Evolutionary conservation across 2,113 vertebrate species (phyloP).

Genomic region (Anolis sagrei): DNA sequence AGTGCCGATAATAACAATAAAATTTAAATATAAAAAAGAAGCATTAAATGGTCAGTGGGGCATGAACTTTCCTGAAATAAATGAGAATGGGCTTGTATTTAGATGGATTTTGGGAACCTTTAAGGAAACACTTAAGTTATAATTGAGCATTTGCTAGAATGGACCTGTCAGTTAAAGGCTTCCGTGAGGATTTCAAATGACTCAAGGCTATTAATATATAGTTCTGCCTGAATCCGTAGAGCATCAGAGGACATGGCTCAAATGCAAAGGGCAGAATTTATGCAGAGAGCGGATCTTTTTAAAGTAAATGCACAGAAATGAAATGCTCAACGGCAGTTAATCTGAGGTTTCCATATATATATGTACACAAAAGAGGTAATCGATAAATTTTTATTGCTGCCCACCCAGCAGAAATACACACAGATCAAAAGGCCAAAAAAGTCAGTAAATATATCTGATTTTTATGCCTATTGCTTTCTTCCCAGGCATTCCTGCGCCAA

Average conservation of each 20-base stretch:
- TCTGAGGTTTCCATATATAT: not conserved
- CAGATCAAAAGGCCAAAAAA: not conserved
- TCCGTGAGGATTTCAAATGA: conserved; percentile 4
- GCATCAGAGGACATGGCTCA: conserved; percentile 1
- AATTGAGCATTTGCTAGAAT: not conserved
- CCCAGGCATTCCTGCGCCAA: no score
- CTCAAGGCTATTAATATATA: not conserved
- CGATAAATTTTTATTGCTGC: not conserved
- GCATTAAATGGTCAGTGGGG: not conserved
- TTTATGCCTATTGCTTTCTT: not conserved
- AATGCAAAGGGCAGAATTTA: not conserved
- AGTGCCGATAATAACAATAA: not conserved
- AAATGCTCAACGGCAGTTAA: not conserved
- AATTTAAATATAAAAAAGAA: not conserved
- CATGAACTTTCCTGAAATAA: not conserved
- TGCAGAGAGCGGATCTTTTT: not conserved
- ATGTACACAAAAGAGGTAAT: not conserved
- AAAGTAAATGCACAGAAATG: not conserved
- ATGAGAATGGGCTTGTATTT: conserved; percentile 13
- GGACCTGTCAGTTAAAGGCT: conserved; percentile 11
- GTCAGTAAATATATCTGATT: no score
- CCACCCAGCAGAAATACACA: not conserved
- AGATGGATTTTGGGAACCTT: not conserved
- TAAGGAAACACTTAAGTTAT: not conserved
- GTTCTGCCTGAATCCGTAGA: not conserved